Evolutionary conservation across 2,888 invertebrate species (phyloP).

Genomic region (Hedychridium roseum): DNA sequence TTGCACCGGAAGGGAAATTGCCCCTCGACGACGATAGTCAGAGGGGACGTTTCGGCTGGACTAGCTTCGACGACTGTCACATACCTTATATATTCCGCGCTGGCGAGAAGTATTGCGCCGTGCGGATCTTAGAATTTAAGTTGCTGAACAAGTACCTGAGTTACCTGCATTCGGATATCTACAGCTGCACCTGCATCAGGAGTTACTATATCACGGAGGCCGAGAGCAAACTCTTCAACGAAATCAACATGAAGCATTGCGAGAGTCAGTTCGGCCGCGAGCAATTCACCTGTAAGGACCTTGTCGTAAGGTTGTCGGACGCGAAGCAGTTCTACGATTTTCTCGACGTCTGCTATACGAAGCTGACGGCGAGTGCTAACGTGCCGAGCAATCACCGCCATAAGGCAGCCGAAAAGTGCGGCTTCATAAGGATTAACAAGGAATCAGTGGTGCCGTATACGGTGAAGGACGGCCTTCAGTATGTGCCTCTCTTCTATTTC

Average conservation of each 20-base stretch:
- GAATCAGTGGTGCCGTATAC: conserved; percentile 95
- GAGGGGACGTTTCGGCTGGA: conserved; percentile 90
- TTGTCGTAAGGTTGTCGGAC: conserved; percentile 87
- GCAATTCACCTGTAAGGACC: conserved; percentile 85
- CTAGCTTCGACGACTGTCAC: conserved; percentile 82
- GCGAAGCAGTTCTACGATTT: conserved; percentile 91
- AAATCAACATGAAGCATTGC: conserved; percentile 92
- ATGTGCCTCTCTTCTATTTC: conserved; percentile 90
- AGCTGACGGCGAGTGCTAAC: conserved; percentile 76
- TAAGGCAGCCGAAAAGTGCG: conserved; percentile 80
- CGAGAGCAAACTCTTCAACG: conserved; percentile 88
- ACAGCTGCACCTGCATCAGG: conserved; percentile 89
- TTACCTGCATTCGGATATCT: conserved; percentile 88
- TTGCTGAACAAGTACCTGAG: conserved; percentile 88
- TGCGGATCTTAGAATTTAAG: conserved; percentile 92
- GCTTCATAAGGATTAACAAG: conserved; percentile 90
- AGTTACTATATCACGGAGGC: conserved; percentile 93
- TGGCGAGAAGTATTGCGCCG: conserved; percentile 89
- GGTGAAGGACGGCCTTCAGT: conserved; percentile 81
- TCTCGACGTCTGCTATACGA: conserved; percentile 87
- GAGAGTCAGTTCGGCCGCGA: conserved; percentile 90
- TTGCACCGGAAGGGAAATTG: conserved; percentile 64
- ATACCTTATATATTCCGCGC: conserved; percentile 90
- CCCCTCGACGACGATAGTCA: conserved; percentile 77
- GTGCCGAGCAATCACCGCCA: conserved; percentile 55